These are phyloP conservation scores for Drosophila prosaltans DNA, from an alignment of 1,140 invertebrate species.

Conservation along the genomic window DNA sequence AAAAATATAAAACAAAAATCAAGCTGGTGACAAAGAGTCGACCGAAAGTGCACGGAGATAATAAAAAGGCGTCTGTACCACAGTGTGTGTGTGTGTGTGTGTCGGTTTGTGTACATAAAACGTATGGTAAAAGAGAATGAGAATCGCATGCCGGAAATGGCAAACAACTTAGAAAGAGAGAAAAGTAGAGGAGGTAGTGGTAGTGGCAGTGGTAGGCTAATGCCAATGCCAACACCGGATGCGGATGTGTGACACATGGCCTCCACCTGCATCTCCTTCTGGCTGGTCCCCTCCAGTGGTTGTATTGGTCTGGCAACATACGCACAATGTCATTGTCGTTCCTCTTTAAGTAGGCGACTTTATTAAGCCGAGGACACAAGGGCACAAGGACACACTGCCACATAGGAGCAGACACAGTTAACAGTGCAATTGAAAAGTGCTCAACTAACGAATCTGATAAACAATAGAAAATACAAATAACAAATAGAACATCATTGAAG, in stretches of 20 bases:
- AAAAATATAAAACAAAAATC: slow-evolving; percentile 5
- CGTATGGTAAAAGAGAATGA: slow-evolving; percentile 33
- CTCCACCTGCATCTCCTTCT: slow-evolving; percentile 8
- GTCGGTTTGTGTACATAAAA: slow-evolving; percentile 36
- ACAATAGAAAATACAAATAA: slow-evolving; percentile 24
- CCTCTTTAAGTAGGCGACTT: slow-evolving; percentile 75
- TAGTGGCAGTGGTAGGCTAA: slow-evolving; percentile 40
- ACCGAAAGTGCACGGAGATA: background rate
- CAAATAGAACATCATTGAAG: background rate
- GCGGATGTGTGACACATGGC: slow-evolving; percentile 76
- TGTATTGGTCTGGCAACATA: slow-evolving; percentile 38
- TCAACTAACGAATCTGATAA: background rate
- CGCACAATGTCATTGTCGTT: slow-evolving; percentile 67
- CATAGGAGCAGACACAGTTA: slow-evolving; percentile 35
- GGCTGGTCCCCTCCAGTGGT: background rate
- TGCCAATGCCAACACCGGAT: slow-evolving; percentile 77
- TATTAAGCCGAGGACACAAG: slow-evolving; percentile 73
- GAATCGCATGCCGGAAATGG: slow-evolving; percentile 68
- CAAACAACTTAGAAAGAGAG: slow-evolving; percentile 44
- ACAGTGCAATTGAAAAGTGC: slow-evolving; percentile 41
- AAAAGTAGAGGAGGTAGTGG: background rate
- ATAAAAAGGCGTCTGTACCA: background rate
- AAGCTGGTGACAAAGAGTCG: slow-evolving; percentile 3
- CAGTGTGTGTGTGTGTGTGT: background rate
- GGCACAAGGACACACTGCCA: slow-evolving; percentile 24